These are phyloP conservation scores for Cosmia pyralina DNA, from an alignment of 2,888 invertebrate genomes.

Conservation along the genomic window DNA sequence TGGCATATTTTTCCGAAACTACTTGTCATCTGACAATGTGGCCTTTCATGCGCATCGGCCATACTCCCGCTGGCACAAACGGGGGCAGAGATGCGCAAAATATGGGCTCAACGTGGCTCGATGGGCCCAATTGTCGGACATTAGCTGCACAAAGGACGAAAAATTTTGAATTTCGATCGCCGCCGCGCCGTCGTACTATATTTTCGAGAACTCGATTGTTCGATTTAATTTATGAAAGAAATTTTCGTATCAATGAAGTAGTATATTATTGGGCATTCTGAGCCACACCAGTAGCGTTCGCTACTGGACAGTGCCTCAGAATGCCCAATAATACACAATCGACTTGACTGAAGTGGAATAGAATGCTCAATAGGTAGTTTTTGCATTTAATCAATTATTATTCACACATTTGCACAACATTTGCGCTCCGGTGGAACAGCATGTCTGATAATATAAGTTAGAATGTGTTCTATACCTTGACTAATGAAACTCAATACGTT, in stretches of 20 bases:
- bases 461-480: too few relatives aligned
- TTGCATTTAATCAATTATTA: too few relatives aligned
- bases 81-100: constrained; percentile 81
- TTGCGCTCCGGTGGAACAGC: too few relatives aligned
- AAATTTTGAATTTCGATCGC: constrained; percentile 33
- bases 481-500: too few relatives aligned
- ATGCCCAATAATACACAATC: too few relatives aligned
- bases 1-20: constrained; percentile 86
- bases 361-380: too few relatives aligned
- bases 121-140: constrained; percentile 67
- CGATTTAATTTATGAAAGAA: constrained; percentile 64
- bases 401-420: too few relatives aligned
- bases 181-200: constrained; percentile 28
- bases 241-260: constrained; percentile 67
- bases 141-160: constrained; percentile 64
- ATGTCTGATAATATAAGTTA: too few relatives aligned
- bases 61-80: constrained; percentile 71
- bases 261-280: too few relatives aligned
- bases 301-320: too few relatives aligned
- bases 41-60: constrained; percentile 75
- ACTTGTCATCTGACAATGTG: constrained; percentile 85
- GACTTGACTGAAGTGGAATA: too few relatives aligned
- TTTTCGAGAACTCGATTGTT: constrained; percentile 61
- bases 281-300: too few relatives aligned
- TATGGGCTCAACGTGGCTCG: constrained; percentile 67